Percentiles rank a stretch among this genome's conserved stretches.
Evolutionary conservation across 2,888 invertebrate species (phyloP).

Genomic region (Sinodicranocentrus sp.): DNA sequence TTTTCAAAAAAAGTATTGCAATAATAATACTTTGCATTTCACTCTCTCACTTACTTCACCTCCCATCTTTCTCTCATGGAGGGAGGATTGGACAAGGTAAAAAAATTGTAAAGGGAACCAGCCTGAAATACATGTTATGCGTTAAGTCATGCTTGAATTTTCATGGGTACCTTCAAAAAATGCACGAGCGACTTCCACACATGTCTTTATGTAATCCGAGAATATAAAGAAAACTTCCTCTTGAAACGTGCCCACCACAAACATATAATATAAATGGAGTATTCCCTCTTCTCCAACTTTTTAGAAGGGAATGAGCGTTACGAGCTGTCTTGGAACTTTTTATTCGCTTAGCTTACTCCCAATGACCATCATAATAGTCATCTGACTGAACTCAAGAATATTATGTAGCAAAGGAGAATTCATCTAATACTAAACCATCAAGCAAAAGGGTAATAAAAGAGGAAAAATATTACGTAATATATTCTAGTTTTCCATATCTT

Average conservation of each 20-base stretch:
- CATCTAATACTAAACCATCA: slow-evolving; percentile 38
- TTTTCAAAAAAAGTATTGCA: slow-evolving; percentile 18
- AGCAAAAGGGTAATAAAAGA: slow-evolving; percentile 49
- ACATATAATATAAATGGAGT: too few relatives aligned
- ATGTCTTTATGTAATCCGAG: neutral
- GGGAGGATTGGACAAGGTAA: neutral
- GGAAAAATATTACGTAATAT: too few relatives aligned
- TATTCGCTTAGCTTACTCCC: slow-evolving; percentile 19
- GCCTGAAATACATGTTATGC: neutral
- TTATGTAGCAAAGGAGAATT: neutral
- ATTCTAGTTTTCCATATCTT: too few relatives aligned
- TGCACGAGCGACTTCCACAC: neutral
- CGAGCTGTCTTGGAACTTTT: slow-evolving; percentile 16
- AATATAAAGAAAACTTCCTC: neutral
- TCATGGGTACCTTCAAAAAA: neutral
- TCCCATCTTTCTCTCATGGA: neutral
- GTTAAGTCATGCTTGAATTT: neutral
- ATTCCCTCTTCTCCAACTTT: too few relatives aligned
- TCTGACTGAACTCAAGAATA: slow-evolving; percentile 3
- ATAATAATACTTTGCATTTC: slow-evolving; percentile 11
- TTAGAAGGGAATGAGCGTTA: slow-evolving; percentile 12
- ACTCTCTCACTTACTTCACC: neutral
- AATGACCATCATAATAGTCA: slow-evolving; percentile 31
- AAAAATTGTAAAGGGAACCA: neutral
- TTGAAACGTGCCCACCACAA: neutral